phyloP scores from a whole-genome alignment of 2,888 invertebrate species.

The Drosophila imparisetae region DNA sequence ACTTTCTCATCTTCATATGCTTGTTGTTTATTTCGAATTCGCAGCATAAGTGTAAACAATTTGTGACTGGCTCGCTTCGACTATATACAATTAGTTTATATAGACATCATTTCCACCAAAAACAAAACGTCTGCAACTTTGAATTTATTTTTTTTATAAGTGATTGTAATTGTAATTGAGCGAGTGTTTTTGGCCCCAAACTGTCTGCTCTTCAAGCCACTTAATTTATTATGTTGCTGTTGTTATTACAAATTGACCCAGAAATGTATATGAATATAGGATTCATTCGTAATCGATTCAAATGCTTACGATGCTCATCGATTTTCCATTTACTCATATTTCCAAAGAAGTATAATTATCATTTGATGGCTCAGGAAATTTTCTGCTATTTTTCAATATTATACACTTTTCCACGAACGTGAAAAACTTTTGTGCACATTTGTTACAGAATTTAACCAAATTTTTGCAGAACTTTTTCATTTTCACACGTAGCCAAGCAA shows the following conservation, averaged over 20 bases:
- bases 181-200: conserved; percentile 8
- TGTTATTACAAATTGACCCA: conserved; percentile 35
- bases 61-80: conserved; percentile 14
- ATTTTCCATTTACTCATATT: conserved; percentile 17
- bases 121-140: conserved; percentile 33
- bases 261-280: conserved; percentile 4
- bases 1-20: conserved; percentile 11
- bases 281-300: conserved; percentile 29
- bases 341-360: conserved; percentile 26
- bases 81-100: conserved; percentile 41
- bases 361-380: conserved; percentile 27
- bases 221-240: conserved; percentile 7
- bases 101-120: conserved; percentile 16
- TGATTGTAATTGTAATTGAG: conserved; percentile 21
- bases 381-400: conserved; percentile 16
- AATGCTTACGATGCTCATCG: not conserved
- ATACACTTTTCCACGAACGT: conserved; percentile 39
- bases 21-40: conserved; percentile 45
- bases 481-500: conserved; percentile 45
- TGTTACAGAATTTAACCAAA: conserved; percentile 19
- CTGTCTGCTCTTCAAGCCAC: conserved; percentile 26
- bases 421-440: conserved; percentile 32
- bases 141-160: conserved; percentile 11
- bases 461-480: conserved; percentile 31
- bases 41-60: conserved; percentile 48